Evolutionary conservation across 2,797 vertebrate genomes (phyloP), one percentile per base, ranked within the genome.

Genomic region (Orientallactaga sibirica): DNA sequence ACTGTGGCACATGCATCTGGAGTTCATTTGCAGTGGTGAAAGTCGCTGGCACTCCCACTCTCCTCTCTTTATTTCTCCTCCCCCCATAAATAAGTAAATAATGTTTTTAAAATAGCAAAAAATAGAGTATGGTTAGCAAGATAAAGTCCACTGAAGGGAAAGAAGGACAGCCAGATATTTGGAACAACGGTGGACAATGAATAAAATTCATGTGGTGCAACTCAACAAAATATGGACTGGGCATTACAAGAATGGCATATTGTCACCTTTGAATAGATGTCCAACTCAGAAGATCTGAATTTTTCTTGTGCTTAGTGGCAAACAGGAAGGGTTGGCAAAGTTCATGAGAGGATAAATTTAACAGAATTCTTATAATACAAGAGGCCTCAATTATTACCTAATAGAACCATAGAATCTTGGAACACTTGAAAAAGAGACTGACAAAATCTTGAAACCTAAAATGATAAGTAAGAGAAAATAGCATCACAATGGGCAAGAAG

Each of bases 401-500:
- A 41, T 66, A 12, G 62, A 86, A 93, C 27, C 84, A 12, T 24
- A 84, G 7, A 93, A 43, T 67, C 27, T 86, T 85, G 15, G 55
- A 89, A 85, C 52, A 86, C 29, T 70, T 91, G 66, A 88, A 82
- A 90, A 89, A 83, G 48, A 77, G 9, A 61, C 61, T 91, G 61
- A 66, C 10, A 41, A 84, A 41, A 82, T 82, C 20, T 16, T 41
- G 9, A 91, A 95, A 90, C 18, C 67, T 3, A 48, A 25, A 55
- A 52, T 78, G 25, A 82, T 33, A 62, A 76, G 70, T 18, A 64
- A 90, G n/a, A 83, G 27, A 83, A 90, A 84, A 78, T 9, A 15
- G 43, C 41, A 20, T 27, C 62, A 73, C 25, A 89, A 86, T 80
- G 43, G 43, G 70, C n/a, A 93, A 94, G n/a, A 73, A 71, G 22